Evolutionary conservation across 1,140 invertebrate genomes (phyloP), one percentile per base, ranked within the genome.

Genomic region (Luehdorfia chinensis): DNA sequence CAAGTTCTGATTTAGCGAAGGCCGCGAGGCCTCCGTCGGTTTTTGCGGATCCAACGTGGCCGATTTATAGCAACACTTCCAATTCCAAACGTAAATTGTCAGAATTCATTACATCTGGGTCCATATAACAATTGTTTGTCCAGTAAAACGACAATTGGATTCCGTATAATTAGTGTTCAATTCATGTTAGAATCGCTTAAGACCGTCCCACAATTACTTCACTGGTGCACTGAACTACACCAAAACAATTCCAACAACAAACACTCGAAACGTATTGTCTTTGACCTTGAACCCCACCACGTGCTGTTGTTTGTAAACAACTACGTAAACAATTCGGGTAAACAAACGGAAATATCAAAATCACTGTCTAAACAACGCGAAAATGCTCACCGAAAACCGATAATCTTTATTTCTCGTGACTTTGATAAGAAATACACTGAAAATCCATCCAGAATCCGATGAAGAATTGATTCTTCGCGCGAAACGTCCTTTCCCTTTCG

Each of bases 21-120:
- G 39, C 39, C 39, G 11, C 14, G 8, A 15, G 39, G 39, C 39
- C 39, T 30, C 27, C 39, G 39, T 4, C n/a, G 8, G n/a, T 7
- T 25, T 43, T 43, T 43, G 28, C 39, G 39, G 15, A 43, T 30
- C 39, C 39, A 43, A 43, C 13, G 28, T 43, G 39, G 30, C 12
- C 7, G 39, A 14, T 30, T 30, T 16, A 4, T 2, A 11, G 15
- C 15, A n/a, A 30, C 18, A 19, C 15, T 16, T 30, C n/a, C 13
- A 28, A 28, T 9, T 18, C 23, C 28, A 11, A 6, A 6, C 25
- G 25, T 8, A n/a, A 2, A 9, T 21, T 28, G n/a, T 9, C n/a
- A 21, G 2, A 21, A 6, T 28, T 28, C 1, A 14, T 14, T 15
- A 13, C 4, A 8, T 6, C 18, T 19, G 1, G 3, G 15, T 11